These are phyloP conservation scores for Iphiclides podalirius DNA, from an alignment of 2,888 invertebrate species.

Conservation along the genomic window DNA sequence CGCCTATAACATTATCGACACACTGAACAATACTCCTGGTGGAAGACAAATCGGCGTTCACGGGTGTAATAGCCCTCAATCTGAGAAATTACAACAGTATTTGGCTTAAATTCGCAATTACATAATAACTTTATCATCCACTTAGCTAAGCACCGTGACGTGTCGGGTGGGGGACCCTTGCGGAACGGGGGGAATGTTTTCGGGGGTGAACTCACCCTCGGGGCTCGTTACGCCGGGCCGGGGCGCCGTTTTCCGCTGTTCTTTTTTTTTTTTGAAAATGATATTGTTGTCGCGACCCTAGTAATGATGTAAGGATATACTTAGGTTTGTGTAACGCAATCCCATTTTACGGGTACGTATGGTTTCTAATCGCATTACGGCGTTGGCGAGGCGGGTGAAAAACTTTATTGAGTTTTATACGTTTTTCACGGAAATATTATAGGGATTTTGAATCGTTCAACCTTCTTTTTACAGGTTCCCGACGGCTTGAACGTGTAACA, in stretches of 20 bases:
- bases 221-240: constrained; percentile 38
- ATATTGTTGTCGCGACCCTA: constrained; percentile 47
- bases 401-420: no score
- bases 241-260: constrained; percentile 32
- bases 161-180: constrained; percentile 29
- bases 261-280: constrained; percentile 48
- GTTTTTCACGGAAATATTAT: no score
- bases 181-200: constrained; percentile 29
- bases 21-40: no score
- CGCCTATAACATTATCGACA: no score
- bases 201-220: constrained; percentile 28
- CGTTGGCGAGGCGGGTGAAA: no score
- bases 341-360: constrained; percentile 38
- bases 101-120: constrained; percentile 28
- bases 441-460: no score
- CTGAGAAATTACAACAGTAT: constrained; percentile 20
- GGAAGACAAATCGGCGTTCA: no score
- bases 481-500: no score
- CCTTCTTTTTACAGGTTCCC: no score
- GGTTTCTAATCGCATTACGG: constrained; percentile 34
- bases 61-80: constrained; percentile 16
- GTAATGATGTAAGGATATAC: constrained; percentile 46
- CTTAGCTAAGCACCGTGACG: constrained; percentile 45
- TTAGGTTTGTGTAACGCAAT: constrained; percentile 33
- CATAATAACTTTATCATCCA: constrained; percentile 40